Conservation (phyloP, 1,140 invertebrate species). For the Hormaphis cornu region DNA sequence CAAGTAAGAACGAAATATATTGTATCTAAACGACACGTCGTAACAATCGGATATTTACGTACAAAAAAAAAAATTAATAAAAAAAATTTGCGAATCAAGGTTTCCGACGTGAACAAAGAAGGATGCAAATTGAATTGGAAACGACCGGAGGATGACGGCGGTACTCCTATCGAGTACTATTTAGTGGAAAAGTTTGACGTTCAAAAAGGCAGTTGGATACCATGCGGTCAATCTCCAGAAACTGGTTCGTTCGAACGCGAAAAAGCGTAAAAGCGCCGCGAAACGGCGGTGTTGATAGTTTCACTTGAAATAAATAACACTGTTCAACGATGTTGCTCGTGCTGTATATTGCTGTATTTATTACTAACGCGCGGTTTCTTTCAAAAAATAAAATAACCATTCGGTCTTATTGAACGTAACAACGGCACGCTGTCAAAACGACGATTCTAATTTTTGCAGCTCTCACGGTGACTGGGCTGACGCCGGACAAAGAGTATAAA, state of each 20-base stretch:
- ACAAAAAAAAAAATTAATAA: background rate
- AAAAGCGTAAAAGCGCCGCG: conserved; percentile 47
- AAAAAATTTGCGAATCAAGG: conserved; percentile 45
- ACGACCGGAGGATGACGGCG: conserved; percentile 78
- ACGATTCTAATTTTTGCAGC: conserved; percentile 43
- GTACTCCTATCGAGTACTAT: conserved; percentile 81
- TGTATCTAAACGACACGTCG: background rate
- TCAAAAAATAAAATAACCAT: background rate
- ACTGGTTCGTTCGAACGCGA: conserved; percentile 52
- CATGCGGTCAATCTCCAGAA: conserved; percentile 71
- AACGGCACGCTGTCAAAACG: background rate
- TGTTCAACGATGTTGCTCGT: background rate
- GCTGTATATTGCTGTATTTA: too few species aligned
- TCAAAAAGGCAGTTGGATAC: conserved; percentile 88
- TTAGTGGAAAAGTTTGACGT: conserved; percentile 90
- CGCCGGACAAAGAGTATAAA: conserved; percentile 84
- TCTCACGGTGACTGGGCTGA: conserved; percentile 74
- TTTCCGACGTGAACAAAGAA: conserved; percentile 83
- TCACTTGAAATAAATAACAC: background rate
- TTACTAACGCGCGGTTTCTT: too few species aligned
- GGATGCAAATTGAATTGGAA: conserved; percentile 93
- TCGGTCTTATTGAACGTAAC: too few species aligned
- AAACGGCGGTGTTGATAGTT: conserved; percentile 58
- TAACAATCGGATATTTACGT: background rate
- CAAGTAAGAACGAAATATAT: conserved; percentile 41